These are phyloP conservation scores for Antheraea pernyi DNA, from an alignment of 1,140 invertebrate genomes.

Conservation along the genomic window DNA sequence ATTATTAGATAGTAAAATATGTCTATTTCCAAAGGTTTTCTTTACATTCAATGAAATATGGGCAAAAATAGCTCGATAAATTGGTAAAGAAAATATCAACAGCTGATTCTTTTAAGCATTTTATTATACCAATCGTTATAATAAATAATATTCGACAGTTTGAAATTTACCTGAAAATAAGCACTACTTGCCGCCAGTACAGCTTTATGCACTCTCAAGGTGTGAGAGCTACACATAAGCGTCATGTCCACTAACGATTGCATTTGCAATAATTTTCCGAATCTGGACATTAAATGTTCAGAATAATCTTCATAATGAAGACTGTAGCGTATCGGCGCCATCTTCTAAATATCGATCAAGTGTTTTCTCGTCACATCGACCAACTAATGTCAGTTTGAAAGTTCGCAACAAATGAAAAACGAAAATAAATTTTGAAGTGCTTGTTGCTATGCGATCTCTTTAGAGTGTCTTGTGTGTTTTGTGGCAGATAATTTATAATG, in stretches of 20 bases:
- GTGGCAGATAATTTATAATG: too few species aligned
- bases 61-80: too few species aligned
- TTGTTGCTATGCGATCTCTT: neutral
- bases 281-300: slow-evolving; percentile 78
- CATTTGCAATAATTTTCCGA: slow-evolving; percentile 80
- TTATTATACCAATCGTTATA: neutral
- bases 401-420: slow-evolving; percentile 38
- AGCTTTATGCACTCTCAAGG: slow-evolving; percentile 81
- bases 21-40: too few species aligned
- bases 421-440: slow-evolving; percentile 19
- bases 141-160: neutral
- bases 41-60: too few species aligned
- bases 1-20: too few species aligned
- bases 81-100: too few species aligned
- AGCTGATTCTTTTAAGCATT: too few species aligned
- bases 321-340: slow-evolving; percentile 73
- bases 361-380: neutral
- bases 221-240: slow-evolving; percentile 81
- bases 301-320: slow-evolving; percentile 81
- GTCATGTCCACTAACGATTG: slow-evolving; percentile 82
- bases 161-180: slow-evolving; percentile 80
- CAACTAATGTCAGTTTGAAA: slow-evolving; percentile 17
- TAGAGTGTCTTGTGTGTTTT: neutral
- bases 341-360: slow-evolving; percentile 24
- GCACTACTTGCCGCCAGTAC: slow-evolving; percentile 82